Base-by-base conservation (phyloP, 2,797 vertebrate genomes). In the Steatocranus sp. region DNA sequence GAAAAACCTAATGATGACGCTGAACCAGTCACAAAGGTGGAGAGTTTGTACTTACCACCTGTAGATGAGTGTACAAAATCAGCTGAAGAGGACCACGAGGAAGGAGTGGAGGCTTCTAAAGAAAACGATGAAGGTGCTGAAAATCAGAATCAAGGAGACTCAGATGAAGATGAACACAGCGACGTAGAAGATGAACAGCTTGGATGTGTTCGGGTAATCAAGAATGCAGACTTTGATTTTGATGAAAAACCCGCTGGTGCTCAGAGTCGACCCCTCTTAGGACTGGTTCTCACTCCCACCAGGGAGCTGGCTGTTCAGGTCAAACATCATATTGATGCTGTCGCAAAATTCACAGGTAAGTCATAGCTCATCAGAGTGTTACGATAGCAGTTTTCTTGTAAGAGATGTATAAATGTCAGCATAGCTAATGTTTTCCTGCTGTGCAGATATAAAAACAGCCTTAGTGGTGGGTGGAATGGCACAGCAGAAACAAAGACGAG, bases 301-400 rank as follows among this genome's bases (percentile, higher is more conserved):
- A 97, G 98, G 90, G 98, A 99, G 94, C 96, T 99, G 80, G 99
- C 99, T 6, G 96, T 99, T 46, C 98, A 99, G 94, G 98, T 99
- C 82, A 99, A 98, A 76, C 97, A 99, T 86, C 98, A 99, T 83
- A 96, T 99, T n/a, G 98, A 99, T 80, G 98, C 98, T 14, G 95
- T 97, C 5, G 95, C 98, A 18, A 97, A 92, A 90, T 99, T 98
- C 93, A 97, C 98, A 90, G 97, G 99, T 99, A 81, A 87, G 90
- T 90, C 11, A 7, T n/a, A 43, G 1, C 54, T 25, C 20, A 48
- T 25, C 18, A 3, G n/a, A 20, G 2, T 30, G 25, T 48, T 27
- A 18, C 5, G 1, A 3, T 3, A 6, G n/a, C 0, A 7, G 7
- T 43, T 34, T 10, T 75, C 3, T 5, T 0, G 0, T 4, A n/a